Evolutionary conservation across 2,797 vertebrate genomes (phyloP), one percentile per base, ranked within the genome.

Genomic region (Acanthurus lineatus): DNA sequence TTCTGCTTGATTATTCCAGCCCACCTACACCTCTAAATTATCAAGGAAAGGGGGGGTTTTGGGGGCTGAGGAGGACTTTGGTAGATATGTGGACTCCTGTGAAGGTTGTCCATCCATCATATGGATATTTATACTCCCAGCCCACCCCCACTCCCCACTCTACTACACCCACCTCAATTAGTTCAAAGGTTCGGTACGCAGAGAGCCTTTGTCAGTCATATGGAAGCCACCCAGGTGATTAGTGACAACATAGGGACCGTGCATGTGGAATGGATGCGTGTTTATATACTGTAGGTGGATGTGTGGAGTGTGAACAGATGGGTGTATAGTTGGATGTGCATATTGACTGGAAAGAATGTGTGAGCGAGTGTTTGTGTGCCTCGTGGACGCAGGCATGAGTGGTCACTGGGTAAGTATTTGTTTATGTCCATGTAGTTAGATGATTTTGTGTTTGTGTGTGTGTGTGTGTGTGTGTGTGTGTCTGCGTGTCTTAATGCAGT

Each of bases 61-160:
- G 16, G n/a, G 10, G 28, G 67, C 19, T 20, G 9, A 45, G 42
- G 38, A 12, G 38, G 64, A 54, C 28, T 28, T 63, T 59, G 47
- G 28, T 9, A 35, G 57, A 19, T 62, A 76, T 85, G 68, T 59
- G 56, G 35, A 61, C 32, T 66, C 57, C 48, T 62, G 64, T 71
- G 76, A 76, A 38, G 76, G 8, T 12, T 54, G 35, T 73, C 80
- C 48, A 69, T 89, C 80, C 45, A 62, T 89, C 74, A 56, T 44
- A 69, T 64, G 59, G 77, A 84, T 91, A 90, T 91, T 87, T 87
- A 83, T 84, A 71, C 47, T 75, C n/a, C 38, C 14, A 66, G 16
- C n/a, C 3, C 28, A 12, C 22, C 15, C n/a, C 12, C 20, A 5
- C 9, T 48, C 16, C 42, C 25, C 4, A 32, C 53, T 45, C 54